Evolutionary conservation across 2,113 vertebrate species (phyloP).

Genomic region (Catharus bicknelli): DNA sequence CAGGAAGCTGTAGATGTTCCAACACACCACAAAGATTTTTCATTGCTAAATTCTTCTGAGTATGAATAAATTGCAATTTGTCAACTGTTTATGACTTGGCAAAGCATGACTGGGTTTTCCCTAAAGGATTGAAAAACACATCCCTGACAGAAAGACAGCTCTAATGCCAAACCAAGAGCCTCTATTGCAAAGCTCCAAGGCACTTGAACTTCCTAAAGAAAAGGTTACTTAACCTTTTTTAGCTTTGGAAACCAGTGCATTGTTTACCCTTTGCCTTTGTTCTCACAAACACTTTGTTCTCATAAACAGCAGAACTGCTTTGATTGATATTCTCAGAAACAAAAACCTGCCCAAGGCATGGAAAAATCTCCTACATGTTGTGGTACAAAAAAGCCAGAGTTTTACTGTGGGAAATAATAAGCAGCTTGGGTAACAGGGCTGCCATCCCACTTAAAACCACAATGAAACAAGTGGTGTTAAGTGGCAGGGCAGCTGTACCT

Average conservation of each 20-base stretch:
- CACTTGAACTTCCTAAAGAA: conserved; percentile 16
- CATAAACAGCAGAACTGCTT: conserved; percentile 4
- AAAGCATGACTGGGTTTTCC: neutral
- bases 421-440: neutral
- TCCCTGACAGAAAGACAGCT: neutral
- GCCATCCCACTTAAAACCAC: neutral
- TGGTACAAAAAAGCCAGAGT: neutral
- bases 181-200: neutral
- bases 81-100: conserved; percentile 30
- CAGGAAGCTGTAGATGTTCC: neutral
- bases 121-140: neutral
- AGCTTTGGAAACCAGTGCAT: conserved; percentile 4
- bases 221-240: conserved; percentile 29
- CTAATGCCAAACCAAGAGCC: neutral
- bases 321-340: conserved; percentile 2
- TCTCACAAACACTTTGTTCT: conserved; percentile 49
- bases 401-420: neutral
- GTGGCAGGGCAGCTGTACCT: neutral
- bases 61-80: neutral
- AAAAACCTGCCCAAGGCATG: conserved; percentile 31
- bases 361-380: neutral
- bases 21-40: neutral
- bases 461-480: accelerated
- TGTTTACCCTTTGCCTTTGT: conserved; percentile 1
- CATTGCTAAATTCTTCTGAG: neutral